Evolutionary conservation across 2,888 invertebrate genomes (phyloP).

Genomic region (Drosophila neoperkinsi): DNA sequence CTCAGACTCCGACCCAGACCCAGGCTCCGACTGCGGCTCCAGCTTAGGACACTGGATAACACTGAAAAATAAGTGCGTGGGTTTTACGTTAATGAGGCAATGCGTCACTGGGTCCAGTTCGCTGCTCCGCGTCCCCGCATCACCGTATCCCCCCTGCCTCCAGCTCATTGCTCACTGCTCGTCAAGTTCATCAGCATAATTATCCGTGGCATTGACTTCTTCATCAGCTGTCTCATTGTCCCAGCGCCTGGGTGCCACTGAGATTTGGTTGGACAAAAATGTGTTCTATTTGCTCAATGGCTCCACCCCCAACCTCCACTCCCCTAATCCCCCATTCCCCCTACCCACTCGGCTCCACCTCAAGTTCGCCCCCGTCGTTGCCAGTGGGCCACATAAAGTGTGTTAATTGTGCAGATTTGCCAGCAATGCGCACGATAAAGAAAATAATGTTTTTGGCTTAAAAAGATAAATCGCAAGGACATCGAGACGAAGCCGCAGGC

Average conservation of each 20-base stretch:
- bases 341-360: neutral
- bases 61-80: constrained; percentile 61
- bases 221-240: constrained; percentile 73
- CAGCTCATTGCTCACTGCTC: constrained; percentile 25
- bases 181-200: constrained; percentile 80
- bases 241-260: constrained; percentile 36
- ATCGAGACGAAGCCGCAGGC: constrained; percentile 52
- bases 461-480: constrained; percentile 75
- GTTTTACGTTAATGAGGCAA: constrained; percentile 78
- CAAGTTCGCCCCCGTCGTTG: neutral
- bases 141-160: neutral
- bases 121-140: neutral
- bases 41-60: neutral
- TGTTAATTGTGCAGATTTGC: constrained; percentile 77
- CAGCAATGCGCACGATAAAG: constrained; percentile 60
- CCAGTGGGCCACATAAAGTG: constrained; percentile 68
- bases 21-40: neutral
- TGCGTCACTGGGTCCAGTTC: constrained; percentile 70
- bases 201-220: constrained; percentile 79
- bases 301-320: neutral
- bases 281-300: constrained; percentile 38
- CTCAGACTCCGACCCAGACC: neutral
- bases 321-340: neutral
- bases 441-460: constrained; percentile 75
- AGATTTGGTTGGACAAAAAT: constrained; percentile 43